Conservation (phyloP, 2,113 vertebrate genomes). For the Pavo muticus region DNA sequence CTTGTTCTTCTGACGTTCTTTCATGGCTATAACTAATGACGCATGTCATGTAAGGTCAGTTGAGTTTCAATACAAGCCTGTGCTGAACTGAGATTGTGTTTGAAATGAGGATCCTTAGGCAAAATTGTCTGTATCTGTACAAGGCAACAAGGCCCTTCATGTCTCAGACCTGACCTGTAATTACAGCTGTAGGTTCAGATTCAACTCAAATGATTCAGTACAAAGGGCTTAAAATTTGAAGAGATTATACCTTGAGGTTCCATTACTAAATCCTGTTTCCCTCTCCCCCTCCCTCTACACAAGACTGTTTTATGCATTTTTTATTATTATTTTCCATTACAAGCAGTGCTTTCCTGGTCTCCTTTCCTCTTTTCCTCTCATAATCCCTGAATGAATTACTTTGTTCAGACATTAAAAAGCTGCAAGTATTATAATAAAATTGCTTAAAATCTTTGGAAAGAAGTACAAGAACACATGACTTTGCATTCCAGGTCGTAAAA, state of each 20-base stretch:
- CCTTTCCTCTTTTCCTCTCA: slow-evolving; percentile 28
- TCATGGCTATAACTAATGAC: neutral
- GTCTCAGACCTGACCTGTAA: neutral
- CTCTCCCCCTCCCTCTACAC: neutral
- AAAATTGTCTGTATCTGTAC: neutral
- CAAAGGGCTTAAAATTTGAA: neutral
- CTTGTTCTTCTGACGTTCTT: neutral
- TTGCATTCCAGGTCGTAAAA: slow-evolving; percentile 72
- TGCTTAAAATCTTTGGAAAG: slow-evolving; percentile 58
- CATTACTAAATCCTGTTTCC: neutral
- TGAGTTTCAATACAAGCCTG: neutral
- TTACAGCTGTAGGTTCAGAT: neutral
- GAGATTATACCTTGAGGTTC: neutral
- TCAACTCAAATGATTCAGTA: neutral
- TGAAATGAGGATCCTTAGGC: neutral
- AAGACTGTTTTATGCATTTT: neutral
- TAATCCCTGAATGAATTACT: slow-evolving; percentile 21
- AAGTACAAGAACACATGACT: slow-evolving; percentile 33
- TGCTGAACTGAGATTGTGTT: neutral
- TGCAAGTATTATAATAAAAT: slow-evolving; percentile 50
- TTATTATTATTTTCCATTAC: slow-evolving; percentile 53
- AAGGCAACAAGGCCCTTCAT: neutral
- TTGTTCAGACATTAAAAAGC: slow-evolving; percentile 35
- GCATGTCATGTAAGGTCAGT: neutral
- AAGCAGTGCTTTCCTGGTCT: slow-evolving; percentile 14